Evolutionary conservation across 2,113 vertebrate species (phyloP).

Genomic region (Colossoma macropomum): DNA sequence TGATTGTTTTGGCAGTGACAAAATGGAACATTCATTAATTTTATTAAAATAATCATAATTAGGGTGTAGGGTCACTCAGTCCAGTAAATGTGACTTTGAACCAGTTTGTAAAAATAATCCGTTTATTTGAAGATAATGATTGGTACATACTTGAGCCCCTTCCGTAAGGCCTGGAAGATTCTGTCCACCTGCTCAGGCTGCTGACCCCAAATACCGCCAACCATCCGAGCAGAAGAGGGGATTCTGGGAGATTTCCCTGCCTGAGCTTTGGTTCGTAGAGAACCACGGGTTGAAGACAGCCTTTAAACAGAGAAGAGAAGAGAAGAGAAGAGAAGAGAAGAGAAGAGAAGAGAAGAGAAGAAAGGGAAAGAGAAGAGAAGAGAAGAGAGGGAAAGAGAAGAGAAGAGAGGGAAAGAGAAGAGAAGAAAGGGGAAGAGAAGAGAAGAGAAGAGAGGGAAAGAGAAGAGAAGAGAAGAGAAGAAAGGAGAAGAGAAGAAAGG

Average conservation of each 20-base stretch:
- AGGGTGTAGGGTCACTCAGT: too few species aligned
- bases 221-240: slow-evolving; percentile 76
- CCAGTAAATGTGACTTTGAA: too few species aligned
- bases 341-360: too few species aligned
- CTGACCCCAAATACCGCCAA: slow-evolving; percentile 74
- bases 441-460: neutral
- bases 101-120: too few species aligned
- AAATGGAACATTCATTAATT: too few species aligned
- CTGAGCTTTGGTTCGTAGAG: slow-evolving; percentile 79
- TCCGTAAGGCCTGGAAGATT: slow-evolving; percentile 88
- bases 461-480: neutral
- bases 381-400: neutral
- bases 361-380: too few species aligned
- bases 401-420: neutral
- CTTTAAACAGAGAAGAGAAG: slow-evolving; percentile 53
- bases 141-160: slow-evolving; percentile 87
- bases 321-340: too few species aligned
- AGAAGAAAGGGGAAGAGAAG: neutral
- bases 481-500: neutral
- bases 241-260: slow-evolving; percentile 77
- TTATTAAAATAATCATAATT: too few species aligned
- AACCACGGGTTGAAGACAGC: slow-evolving; percentile 73
- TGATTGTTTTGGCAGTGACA: too few species aligned
- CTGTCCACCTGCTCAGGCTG: slow-evolving; percentile 90
- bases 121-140: neutral